Conservation (phyloP, 2,113 vertebrate species). For the Mormoops blainvillei region DNA sequence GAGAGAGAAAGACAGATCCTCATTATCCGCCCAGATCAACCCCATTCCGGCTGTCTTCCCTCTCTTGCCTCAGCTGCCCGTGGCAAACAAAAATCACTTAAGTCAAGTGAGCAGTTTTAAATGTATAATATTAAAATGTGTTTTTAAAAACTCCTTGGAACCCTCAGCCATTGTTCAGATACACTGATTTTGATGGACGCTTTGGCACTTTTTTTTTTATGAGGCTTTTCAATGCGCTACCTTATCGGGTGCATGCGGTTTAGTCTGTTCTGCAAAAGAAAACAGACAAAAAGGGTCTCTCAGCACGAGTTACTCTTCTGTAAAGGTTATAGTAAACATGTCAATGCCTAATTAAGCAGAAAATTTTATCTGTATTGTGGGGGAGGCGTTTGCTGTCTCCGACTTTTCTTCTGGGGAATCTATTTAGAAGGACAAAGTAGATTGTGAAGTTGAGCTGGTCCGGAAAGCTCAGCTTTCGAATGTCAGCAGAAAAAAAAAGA, state of each 20-base stretch:
- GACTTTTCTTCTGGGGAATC: constrained; percentile 74
- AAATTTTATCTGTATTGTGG: constrained; percentile 79
- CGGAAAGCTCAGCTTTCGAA: neutral
- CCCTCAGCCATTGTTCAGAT: constrained; percentile 62
- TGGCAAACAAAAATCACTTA: constrained; percentile 73
- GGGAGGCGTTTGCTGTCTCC: constrained; percentile 72
- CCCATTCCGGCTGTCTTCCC: constrained; percentile 41
- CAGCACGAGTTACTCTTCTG: constrained; percentile 77
- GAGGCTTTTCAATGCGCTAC: constrained; percentile 54
- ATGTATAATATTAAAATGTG: constrained; percentile 55
- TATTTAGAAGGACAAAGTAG: constrained; percentile 73
- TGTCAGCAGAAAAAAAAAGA: neutral
- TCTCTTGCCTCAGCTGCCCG: constrained; percentile 60
- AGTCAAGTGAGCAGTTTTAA: constrained; percentile 67
- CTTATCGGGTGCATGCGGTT: constrained; percentile 37
- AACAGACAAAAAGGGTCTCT: constrained; percentile 71
- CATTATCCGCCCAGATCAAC: constrained; percentile 35
- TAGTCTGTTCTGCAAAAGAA: constrained; percentile 46
- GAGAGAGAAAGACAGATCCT: constrained; percentile 41
- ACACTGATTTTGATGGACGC: constrained; percentile 28
- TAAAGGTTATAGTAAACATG: constrained; percentile 84
- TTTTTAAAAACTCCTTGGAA: constrained; percentile 60
- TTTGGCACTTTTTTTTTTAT: constrained; percentile 57
- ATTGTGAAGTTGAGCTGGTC: constrained; percentile 42
- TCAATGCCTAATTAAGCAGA: constrained; percentile 84